These are phyloP conservation scores for Shinisaurus crocodilurus DNA, from an alignment of 2,113 vertebrate genomes.

Conservation along the genomic window DNA sequence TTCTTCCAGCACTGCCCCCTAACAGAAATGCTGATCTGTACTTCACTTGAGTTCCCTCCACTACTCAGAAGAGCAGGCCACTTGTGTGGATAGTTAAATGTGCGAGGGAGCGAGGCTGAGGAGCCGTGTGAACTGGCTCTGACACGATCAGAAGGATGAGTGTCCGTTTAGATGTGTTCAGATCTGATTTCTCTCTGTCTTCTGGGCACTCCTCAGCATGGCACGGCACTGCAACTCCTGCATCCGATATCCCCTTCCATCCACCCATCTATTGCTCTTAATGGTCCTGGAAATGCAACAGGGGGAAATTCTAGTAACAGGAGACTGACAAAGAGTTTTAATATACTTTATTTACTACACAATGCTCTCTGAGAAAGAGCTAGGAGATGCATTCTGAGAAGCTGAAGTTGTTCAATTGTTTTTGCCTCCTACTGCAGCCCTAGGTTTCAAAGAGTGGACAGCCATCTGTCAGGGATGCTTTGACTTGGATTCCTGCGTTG, in stretches of 20 bases:
- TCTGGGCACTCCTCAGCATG: neutral
- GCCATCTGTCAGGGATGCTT: no score
- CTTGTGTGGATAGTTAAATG: neutral
- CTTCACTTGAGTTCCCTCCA: neutral
- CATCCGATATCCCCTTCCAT: neutral
- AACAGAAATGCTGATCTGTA: neutral
- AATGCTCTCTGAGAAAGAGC: neutral
- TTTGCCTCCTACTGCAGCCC: neutral
- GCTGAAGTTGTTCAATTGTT: neutral
- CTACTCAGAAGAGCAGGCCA: neutral
- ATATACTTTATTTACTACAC: neutral
- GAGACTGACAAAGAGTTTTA: neutral
- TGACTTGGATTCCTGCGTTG: no score
- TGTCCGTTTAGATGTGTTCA: fast-evolving
- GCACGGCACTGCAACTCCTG: neutral
- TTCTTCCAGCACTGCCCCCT: neutral
- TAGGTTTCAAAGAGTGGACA: neutral
- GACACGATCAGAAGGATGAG: neutral
- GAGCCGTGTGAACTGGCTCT: neutral
- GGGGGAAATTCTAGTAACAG: fast-evolving
- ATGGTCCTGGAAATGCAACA: fast-evolving
- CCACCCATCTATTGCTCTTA: neutral
- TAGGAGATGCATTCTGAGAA: no score
- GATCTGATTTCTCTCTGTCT: neutral
- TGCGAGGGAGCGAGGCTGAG: no score